Evolutionary conservation across 2,888 invertebrate genomes (phyloP).

Genomic region (Hirtodrosophila cameraria): DNA sequence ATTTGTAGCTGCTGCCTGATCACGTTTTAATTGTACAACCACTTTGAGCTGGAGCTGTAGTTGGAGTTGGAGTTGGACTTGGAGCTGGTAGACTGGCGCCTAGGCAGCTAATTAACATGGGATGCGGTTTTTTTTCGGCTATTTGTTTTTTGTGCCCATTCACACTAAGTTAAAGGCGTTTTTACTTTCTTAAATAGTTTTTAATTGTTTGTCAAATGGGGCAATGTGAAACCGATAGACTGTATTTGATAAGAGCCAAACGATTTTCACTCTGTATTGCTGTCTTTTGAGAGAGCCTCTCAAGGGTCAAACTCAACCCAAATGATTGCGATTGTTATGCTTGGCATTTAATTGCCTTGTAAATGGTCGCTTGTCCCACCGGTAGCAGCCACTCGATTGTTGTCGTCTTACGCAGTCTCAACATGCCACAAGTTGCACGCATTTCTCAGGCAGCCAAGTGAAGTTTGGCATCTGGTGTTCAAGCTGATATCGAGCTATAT

Average conservation of each 20-base stretch:
- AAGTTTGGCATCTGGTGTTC: slow-evolving; percentile 36
- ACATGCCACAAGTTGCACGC: slow-evolving; percentile 76
- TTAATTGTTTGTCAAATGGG: slow-evolving; percentile 78
- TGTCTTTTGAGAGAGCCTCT: no score
- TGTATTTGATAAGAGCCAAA: slow-evolving; percentile 65
- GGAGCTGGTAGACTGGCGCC: slow-evolving; percentile 71
- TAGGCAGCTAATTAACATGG: slow-evolving; percentile 76
- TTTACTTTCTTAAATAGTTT: slow-evolving; percentile 78
- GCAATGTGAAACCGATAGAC: slow-evolving; percentile 79
- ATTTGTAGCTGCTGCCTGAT: slow-evolving; percentile 80
- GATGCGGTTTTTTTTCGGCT: slow-evolving; percentile 36
- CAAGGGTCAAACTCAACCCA: slow-evolving; percentile 60
- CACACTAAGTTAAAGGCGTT: slow-evolving; percentile 64
- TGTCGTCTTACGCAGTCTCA: slow-evolving; percentile 55
- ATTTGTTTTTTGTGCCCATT: slow-evolving; percentile 61
- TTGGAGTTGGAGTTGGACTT: slow-evolving; percentile 17
- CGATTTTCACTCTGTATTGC: slow-evolving; percentile 13
- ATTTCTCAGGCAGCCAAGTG: slow-evolving; percentile 51
- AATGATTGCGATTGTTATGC: slow-evolving; percentile 77
- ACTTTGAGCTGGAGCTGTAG: slow-evolving; percentile 44
- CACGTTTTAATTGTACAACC: slow-evolving; percentile 82
- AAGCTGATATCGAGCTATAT: slow-evolving; percentile 61
- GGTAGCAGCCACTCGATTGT: slow-evolving; percentile 68
- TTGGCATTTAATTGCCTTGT: slow-evolving; percentile 80
- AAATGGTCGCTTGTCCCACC: slow-evolving; percentile 61